Conservation (phyloP, 2,888 invertebrate species). For the Eilema caniola region DNA sequence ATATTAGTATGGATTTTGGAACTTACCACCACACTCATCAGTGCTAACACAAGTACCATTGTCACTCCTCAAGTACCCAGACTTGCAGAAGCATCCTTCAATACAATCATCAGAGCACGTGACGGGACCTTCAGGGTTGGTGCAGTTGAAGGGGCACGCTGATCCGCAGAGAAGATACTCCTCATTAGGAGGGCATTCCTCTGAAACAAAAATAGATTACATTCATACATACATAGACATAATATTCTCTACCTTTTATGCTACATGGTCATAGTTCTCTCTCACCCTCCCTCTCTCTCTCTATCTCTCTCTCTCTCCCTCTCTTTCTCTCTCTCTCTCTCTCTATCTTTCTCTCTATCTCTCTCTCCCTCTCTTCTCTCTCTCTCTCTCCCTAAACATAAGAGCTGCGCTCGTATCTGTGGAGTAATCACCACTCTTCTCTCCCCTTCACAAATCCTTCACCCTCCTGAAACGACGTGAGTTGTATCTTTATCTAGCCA, state of each 20-base stretch:
- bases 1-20: no score
- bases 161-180: conserved; percentile 79
- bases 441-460: not conserved
- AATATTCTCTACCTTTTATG: no score
- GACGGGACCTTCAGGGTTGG: conserved; percentile 64
- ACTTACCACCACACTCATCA: conserved; percentile 67
- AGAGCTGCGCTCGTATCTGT: not conserved
- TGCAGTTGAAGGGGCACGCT: conserved; percentile 76
- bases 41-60: conserved; percentile 75
- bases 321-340: no score
- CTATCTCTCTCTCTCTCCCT: no score
- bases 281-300: no score
- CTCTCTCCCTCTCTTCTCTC: not conserved
- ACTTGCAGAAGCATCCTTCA: conserved; percentile 80
- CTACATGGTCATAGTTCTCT: no score
- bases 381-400: not conserved
- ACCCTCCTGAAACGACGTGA: not conserved
- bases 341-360: no score
- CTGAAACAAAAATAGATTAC: conserved; percentile 45
- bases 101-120: conserved; percentile 70
- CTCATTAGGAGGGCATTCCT: conserved; percentile 78
- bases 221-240: no score
- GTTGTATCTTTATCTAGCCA: no score
- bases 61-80: conserved; percentile 72
- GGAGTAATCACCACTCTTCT: not conserved